Conservation (phyloP, 30 jellyfish, hydroid and myxozoan species). For the Aurelia sp. region DNA sequence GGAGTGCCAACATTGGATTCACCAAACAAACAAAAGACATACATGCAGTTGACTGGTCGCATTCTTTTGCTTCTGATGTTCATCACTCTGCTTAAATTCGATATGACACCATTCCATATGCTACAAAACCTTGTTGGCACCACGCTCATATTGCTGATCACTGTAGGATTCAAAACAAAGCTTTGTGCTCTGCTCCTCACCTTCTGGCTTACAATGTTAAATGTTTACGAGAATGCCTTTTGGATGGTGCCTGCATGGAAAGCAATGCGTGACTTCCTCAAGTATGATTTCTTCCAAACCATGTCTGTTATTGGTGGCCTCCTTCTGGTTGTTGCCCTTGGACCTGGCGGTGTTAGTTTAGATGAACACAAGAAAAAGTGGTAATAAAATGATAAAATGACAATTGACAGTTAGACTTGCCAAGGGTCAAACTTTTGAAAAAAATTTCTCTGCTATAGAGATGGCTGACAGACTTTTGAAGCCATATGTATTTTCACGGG, state of each 20-base stretch:
- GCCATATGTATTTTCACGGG: no score
- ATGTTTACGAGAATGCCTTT: conserved; percentile 95
- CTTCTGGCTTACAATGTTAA: conserved; percentile 75
- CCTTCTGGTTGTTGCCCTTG: conserved; percentile 96
- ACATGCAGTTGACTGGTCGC: conserved; percentile 99
- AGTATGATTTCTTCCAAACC: conserved; percentile 99
- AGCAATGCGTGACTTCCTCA: conserved; percentile 98
- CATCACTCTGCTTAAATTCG: conserved; percentile 94
- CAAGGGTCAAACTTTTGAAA: no score
- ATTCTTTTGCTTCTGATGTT: conserved; percentile 93
- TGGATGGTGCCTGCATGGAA: conserved; percentile 99
- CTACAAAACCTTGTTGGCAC: conserved; percentile 89
- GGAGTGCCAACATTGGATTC: conserved; percentile 97
- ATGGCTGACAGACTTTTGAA: no score
- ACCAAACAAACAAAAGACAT: conserved; percentile 94
- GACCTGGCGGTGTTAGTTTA: conserved; percentile 99
- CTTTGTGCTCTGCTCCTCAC: conserved; percentile 93
- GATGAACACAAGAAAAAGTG: conserved; percentile 99
- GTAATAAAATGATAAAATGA: conserved; percentile 38
- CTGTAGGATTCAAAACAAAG: conserved; percentile 98
- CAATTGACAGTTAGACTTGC: no score
- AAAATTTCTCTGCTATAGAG: no score
- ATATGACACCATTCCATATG: conserved; percentile 94
- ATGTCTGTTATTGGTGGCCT: conserved; percentile 99
- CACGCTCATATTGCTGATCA: conserved; percentile 85